phyloP scores from a whole-genome alignment of 2,888 invertebrate genomes.

The Brachyopa scutellaris region DNA sequence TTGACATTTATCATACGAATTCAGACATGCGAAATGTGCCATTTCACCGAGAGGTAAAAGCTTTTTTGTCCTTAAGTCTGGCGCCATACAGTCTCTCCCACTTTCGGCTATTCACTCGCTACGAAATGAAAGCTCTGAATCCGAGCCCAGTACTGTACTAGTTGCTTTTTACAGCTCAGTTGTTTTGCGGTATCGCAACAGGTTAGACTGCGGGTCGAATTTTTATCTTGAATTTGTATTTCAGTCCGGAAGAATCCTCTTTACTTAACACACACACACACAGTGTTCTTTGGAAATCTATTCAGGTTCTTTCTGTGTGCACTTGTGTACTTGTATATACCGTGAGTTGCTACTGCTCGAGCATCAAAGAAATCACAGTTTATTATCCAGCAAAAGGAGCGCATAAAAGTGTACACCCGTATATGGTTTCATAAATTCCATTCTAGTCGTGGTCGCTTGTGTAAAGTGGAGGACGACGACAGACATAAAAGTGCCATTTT shows the following conservation, averaged over 20 bases:
- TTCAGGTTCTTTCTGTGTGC: not conserved
- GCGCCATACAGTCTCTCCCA: slow-evolving; percentile 31
- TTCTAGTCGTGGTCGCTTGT: too few relatives aligned
- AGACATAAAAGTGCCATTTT: slow-evolving; percentile 15
- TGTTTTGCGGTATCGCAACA: slow-evolving; percentile 16
- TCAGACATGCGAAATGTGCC: not conserved
- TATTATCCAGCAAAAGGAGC: not conserved
- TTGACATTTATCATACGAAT: slow-evolving; percentile 16
- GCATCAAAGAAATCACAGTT: not conserved
- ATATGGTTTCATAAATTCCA: slow-evolving; percentile 17
- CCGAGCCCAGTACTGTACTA: slow-evolving; percentile 10
- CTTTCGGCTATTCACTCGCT: not conserved
- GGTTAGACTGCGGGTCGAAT: not conserved
- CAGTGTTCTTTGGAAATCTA: not conserved
- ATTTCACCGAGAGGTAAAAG: slow-evolving; percentile 4
- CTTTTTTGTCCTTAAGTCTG: slow-evolving; percentile 34
- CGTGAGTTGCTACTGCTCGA: not conserved
- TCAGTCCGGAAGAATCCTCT: not conserved
- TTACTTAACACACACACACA: not conserved
- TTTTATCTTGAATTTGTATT: not conserved
- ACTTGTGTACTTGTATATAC: not conserved
- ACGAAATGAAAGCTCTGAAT: slow-evolving; percentile 18
- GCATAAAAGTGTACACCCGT: slow-evolving; percentile 25
- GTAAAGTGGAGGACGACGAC: not conserved
- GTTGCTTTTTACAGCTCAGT: slow-evolving; percentile 37